A percentile compares a stretch with the other conserved stretches of the same genome.
Evolutionary conservation across 2,888 invertebrate species (phyloP).

Genomic region (Acronicta alni): DNA sequence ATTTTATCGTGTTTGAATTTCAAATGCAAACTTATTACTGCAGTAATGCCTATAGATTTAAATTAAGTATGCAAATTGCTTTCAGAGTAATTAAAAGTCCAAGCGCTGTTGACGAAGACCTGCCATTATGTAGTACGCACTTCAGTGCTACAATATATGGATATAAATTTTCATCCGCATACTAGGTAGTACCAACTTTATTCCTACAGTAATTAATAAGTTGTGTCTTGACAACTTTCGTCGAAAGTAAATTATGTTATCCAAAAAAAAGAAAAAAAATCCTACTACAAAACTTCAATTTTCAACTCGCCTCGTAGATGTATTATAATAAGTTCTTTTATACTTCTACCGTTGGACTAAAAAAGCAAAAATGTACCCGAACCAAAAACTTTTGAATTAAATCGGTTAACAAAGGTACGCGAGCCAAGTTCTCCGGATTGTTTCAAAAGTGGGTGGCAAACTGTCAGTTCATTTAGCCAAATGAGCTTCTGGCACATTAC

Average conservation of each 20-base stretch:
- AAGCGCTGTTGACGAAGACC: constrained; percentile 17
- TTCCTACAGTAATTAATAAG: too few species aligned
- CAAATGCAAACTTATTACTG: constrained; percentile 36
- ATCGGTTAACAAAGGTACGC: constrained; percentile 50
- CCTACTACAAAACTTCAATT: too few species aligned
- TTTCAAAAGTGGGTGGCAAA: constrained; percentile 54
- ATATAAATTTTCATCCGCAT: too few species aligned
- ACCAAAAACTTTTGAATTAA: constrained; percentile 54
- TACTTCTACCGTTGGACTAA: constrained; percentile 2
- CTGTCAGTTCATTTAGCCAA: constrained; percentile 67
- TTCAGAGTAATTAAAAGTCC: constrained; percentile 37
- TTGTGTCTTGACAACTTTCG: too few species aligned
- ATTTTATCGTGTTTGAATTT: constrained; percentile 33
- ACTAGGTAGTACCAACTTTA: too few species aligned
- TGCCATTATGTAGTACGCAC: neutral
- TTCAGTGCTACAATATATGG: too few species aligned
- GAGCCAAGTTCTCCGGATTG: constrained; percentile 56
- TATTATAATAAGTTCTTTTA: too few species aligned
- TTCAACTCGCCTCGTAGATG: too few species aligned
- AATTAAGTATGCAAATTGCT: constrained; percentile 49
- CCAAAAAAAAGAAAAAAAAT: too few species aligned
- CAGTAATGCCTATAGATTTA: constrained; percentile 44
- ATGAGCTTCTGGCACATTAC: constrained; percentile 59
- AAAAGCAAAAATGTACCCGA: constrained; percentile 23
- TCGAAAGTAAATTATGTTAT: too few species aligned